Percentiles rank a stretch among this genome's conserved stretches.
Evolutionary conservation across 1,140 invertebrate species (phyloP).

Genomic region (Cydia strobilella): DNA sequence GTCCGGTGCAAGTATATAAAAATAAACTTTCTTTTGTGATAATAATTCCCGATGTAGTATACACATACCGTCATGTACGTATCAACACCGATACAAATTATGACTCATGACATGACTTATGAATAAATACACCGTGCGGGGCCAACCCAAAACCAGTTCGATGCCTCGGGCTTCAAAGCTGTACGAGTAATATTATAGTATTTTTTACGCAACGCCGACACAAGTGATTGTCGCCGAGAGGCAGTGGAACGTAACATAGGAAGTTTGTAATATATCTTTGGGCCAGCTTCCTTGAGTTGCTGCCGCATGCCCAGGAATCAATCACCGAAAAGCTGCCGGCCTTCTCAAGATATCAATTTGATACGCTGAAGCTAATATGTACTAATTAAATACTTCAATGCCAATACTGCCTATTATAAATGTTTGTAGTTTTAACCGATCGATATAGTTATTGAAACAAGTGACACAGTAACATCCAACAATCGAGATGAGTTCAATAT

Average conservation of each 20-base stretch:
- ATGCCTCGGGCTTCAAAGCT: slow-evolving; percentile 1
- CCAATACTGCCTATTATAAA: not conserved
- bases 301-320: slow-evolving; percentile 15
- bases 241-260: slow-evolving; percentile 26
- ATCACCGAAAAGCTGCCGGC: not conserved
- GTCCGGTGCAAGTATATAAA: too few relatives aligned
- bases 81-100: slow-evolving; percentile 7
- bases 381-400: not conserved
- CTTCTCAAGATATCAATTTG: not conserved
- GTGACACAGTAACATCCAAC: not conserved
- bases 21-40: not conserved
- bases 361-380: not conserved
- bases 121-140: slow-evolving; percentile 8
- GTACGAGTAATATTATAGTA: slow-evolving; percentile 9
- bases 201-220: slow-evolving; percentile 8
- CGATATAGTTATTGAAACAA: not conserved
- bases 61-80: not conserved
- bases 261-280: not conserved
- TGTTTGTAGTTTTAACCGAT: not conserved
- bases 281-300: not conserved
- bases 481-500: not conserved
- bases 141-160: slow-evolving; percentile 28
- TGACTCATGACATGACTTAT: slow-evolving; percentile 20
- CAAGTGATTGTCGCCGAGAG: slow-evolving; percentile 16
- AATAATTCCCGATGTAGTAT: not conserved